Evolutionary conservation across 2,797 vertebrate genomes (phyloP).

Genomic region (Lindbergichthys nudifrons): DNA sequence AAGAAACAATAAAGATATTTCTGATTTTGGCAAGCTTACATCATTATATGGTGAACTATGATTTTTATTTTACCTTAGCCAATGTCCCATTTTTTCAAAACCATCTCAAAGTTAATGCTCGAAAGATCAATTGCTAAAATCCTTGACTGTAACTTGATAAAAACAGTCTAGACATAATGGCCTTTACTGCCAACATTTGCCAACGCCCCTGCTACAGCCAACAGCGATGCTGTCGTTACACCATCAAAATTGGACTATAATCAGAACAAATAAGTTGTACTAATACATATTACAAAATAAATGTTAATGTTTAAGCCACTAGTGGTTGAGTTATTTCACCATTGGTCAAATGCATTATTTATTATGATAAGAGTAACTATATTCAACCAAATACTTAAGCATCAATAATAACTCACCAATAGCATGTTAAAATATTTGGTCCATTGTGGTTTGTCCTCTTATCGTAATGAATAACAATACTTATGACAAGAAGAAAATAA

Average conservation of each 20-base stretch:
- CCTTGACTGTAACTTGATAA: conserved; percentile 15
- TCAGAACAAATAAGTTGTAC: conserved; percentile 20
- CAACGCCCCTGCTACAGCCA: conserved; percentile 47
- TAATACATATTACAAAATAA: not conserved
- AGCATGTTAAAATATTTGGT: not conserved
- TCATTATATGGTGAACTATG: not conserved
- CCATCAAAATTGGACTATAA: conserved; percentile 67
- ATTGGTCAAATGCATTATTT: too few species aligned
- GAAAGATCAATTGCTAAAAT: conserved; percentile 13
- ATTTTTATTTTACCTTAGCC: not conserved
- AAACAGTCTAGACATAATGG: conserved; percentile 30
- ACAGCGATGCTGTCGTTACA: conserved; percentile 46
- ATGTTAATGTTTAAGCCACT: conserved; percentile 16
- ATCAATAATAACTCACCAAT: not conserved
- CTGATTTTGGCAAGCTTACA: not conserved
- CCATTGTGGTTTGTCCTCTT: not conserved
- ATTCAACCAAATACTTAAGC: too few species aligned
- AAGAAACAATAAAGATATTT: not conserved
- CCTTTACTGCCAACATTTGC: conserved; percentile 25
- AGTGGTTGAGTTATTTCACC: not conserved
- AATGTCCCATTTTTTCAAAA: not conserved
- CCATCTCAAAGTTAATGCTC: not conserved
- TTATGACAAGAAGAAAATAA: not conserved
- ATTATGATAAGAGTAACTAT: too few species aligned
- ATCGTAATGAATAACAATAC: not conserved